Conservation (phyloP, 30 jellyfish, hydroid and myxozoan species). For the Phacellophora camtschatica region DNA sequence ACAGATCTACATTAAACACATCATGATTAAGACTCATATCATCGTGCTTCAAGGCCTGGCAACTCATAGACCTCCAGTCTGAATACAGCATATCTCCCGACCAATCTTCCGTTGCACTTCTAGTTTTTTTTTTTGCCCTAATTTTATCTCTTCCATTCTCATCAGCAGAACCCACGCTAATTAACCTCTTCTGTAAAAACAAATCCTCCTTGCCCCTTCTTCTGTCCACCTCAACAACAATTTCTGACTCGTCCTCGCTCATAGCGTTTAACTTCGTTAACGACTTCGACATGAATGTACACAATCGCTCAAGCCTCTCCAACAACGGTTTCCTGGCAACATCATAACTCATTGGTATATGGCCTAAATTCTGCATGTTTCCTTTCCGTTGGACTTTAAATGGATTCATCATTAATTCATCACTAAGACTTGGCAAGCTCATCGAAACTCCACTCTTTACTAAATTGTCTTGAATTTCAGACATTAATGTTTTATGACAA, state of each 20-base stretch:
- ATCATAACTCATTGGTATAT: constrained; percentile 54
- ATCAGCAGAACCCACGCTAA: neutral
- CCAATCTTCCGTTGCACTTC: too few relatives aligned
- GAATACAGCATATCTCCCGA: too few relatives aligned
- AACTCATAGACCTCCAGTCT: too few relatives aligned
- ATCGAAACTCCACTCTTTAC: neutral
- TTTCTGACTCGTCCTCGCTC: constrained; percentile 58
- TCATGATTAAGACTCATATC: too few relatives aligned
- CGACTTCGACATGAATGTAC: constrained; percentile 62
- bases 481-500: neutral
- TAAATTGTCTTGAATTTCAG: neutral
- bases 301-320: constrained; percentile 38
- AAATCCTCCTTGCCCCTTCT: constrained; percentile 41
- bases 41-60: too few relatives aligned
- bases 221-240: constrained; percentile 19
- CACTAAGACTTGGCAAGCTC: constrained; percentile 34
- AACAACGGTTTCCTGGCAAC: constrained; percentile 28
- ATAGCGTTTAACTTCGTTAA: constrained; percentile 48
- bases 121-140: too few relatives aligned
- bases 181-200: constrained; percentile 30
- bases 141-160: neutral
- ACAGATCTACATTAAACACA: too few relatives aligned
- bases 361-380: constrained; percentile 36
- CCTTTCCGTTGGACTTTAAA: constrained; percentile 14
- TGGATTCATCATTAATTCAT: constrained; percentile 22